Evolutionary conservation across 1,140 invertebrate species (phyloP).

Genomic region (Diprion similis): DNA sequence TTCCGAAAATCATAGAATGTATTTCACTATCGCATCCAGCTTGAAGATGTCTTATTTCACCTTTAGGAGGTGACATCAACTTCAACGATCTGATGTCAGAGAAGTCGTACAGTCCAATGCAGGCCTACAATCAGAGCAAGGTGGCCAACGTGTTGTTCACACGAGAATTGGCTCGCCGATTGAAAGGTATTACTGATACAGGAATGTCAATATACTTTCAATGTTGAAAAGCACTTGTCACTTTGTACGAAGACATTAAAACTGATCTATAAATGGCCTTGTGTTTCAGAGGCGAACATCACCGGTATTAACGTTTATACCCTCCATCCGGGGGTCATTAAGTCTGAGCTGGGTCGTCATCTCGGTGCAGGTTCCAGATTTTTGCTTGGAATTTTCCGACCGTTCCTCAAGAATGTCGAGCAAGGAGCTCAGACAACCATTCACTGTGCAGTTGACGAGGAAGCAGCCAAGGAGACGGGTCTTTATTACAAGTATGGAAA

Average conservation of each 20-base stretch:
- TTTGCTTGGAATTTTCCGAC: constrained; percentile 42
- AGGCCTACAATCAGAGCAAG: constrained; percentile 76
- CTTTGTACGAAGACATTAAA: background rate
- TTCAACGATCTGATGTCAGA: constrained; percentile 75
- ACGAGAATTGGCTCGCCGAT: constrained; percentile 64
- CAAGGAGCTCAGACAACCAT: constrained; percentile 83
- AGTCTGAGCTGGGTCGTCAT: constrained; percentile 78
- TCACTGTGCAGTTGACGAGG: constrained; percentile 77
- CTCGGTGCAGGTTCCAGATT: constrained; percentile 58
- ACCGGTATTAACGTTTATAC: constrained; percentile 70
- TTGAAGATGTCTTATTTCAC: background rate
- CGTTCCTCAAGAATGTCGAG: constrained; percentile 67
- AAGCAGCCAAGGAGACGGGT: constrained; percentile 69
- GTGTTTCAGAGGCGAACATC: constrained; percentile 53
- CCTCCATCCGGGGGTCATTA: constrained; percentile 76
- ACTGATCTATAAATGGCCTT: background rate
- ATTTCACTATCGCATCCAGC: too few relatives aligned
- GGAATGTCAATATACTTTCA: background rate
- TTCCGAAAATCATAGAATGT: too few relatives aligned
- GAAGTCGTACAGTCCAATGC: constrained; percentile 66
- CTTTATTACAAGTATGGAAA: constrained; percentile 67
- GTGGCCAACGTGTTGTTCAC: constrained; percentile 79
- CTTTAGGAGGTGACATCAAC: constrained; percentile 65
- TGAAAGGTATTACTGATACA: constrained; percentile 60
- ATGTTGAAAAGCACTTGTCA: background rate